phyloP scores from a whole-genome alignment of 2,888 invertebrate species.

The Drosophila eohydei region DNA sequence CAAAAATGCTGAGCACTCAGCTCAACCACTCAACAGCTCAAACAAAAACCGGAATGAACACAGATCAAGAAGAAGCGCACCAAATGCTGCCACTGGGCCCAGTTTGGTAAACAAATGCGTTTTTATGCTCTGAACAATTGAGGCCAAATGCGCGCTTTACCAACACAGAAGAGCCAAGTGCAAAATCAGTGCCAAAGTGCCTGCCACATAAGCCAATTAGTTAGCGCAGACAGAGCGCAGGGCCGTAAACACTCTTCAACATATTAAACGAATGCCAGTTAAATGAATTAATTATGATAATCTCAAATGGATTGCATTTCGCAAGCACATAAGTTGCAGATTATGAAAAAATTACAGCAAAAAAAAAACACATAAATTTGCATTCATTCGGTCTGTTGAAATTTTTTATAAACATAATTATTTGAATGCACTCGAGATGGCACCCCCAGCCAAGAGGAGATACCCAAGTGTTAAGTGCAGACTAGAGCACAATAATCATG shows the following conservation, averaged over 20 bases:
- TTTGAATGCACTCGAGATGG: background rate
- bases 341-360: conserved; percentile 10
- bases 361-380: conserved; percentile 3
- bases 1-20: conserved; percentile 68
- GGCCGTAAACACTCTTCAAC: conserved; percentile 5
- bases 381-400: conserved; percentile 5
- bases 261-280: conserved; percentile 8
- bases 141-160: conserved; percentile 21
- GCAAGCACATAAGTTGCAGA: conserved; percentile 15
- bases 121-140: conserved; percentile 25
- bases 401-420: background rate
- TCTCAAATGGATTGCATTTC: conserved; percentile 7
- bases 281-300: conserved; percentile 35
- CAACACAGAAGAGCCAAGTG: conserved; percentile 14
- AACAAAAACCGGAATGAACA: conserved; percentile 15
- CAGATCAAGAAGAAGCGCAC: conserved; percentile 9
- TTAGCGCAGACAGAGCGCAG: conserved; percentile 1
- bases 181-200: conserved; percentile 31
- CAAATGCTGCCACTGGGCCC: conserved; percentile 7
- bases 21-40: conserved; percentile 45
- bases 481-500: too few species aligned
- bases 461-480: too few species aligned
- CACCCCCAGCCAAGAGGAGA: too few species aligned
- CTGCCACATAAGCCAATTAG: conserved; percentile 29
- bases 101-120: conserved; percentile 18